Base-by-base conservation (phyloP, 2,797 vertebrate genomes). In the Amblyopsis hoosieri region DNA sequence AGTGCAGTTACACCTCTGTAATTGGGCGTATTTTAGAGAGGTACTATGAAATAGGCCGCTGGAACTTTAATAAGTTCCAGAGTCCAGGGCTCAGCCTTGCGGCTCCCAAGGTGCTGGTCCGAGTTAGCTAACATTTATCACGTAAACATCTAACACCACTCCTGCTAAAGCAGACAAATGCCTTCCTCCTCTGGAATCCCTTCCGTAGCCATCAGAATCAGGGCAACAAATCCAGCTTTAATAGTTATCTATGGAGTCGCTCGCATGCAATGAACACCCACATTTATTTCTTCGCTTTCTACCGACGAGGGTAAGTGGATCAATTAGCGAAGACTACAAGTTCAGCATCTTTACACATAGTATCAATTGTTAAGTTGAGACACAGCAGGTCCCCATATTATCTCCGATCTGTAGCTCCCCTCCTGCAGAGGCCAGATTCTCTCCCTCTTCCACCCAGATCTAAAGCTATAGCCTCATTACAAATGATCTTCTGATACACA, bases 281-380 rank as follows among this genome's bases (percentile, higher is more conserved):
- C 91, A 92, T 95, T 94, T 91, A 84, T 95, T 95, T 95, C 85
- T 86, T 90, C 81, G 91, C 92, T 93, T 94, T 94, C 91, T 93
- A 90, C 82, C 85, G 88, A 91, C 91, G 94, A 93, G 91, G 91
- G 93, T 94, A 95, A 95, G 92, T 94, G 93, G 95, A 98, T 96
- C 95, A 96, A 95, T 98, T 96, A 96, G 92, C 83, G 87, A 93
- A 91, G 94, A 95, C 90, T 96, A 96, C 94, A 93, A 95, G 94
- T 97, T 98, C 96, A 98, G 95, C 95, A 96, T 96, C 94, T 97
- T 98, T 95, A 93, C 87, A 87, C 92, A 93, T 92, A 92, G 91
- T 93, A 93, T 94, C 93, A 94, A 93, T 92, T 90, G 91, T 95
- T 95, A 89, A 90, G 92, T 92, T 95, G 90, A 94, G 91, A 91